phyloP scores from a whole-genome alignment of 2,113 vertebrate species.

The Chlorodrepanis virens region DNA sequence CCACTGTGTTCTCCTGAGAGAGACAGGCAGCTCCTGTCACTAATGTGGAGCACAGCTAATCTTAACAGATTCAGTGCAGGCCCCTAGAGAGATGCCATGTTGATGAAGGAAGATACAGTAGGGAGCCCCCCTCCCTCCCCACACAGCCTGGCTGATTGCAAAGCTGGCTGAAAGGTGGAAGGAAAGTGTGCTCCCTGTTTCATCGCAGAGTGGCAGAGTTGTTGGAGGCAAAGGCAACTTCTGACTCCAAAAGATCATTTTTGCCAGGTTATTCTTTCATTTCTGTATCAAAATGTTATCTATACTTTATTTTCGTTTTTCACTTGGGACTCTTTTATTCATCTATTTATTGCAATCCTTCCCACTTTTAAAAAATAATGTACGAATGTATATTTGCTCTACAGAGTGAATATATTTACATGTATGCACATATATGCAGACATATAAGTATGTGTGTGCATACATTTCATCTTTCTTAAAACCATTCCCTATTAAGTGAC shows the following conservation, averaged over 20 bases:
- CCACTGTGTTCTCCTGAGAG: conserved; percentile 81
- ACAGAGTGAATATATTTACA: background rate
- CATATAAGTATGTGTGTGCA: background rate
- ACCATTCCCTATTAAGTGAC: background rate
- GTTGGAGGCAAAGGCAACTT: conserved; percentile 72
- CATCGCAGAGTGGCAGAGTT: conserved; percentile 58
- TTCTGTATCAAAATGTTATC: conserved; percentile 55
- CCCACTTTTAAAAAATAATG: background rate
- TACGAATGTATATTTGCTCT: background rate
- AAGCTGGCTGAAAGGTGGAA: conserved; percentile 69
- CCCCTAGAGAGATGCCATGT: conserved; percentile 81
- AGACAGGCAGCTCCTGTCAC: conserved; percentile 81
- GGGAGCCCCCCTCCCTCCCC: conserved; percentile 60
- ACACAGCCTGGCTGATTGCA: conserved; percentile 75
- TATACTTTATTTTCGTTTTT: background rate
- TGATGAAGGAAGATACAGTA: conserved; percentile 79
- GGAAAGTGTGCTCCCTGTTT: conserved; percentile 69
- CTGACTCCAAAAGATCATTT: conserved; percentile 55
- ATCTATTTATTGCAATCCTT: background rate
- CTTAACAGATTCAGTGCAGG: conserved; percentile 79
- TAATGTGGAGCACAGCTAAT: conserved; percentile 88
- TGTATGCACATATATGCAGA: no score
- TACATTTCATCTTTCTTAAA: conserved; percentile 50
- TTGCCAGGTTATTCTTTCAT: conserved; percentile 59
- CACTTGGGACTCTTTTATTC: background rate